Percentiles rank a stretch among this genome's conserved stretches.
Conservation (phyloP, 2,888 invertebrate genomes). For the Smittia sp. region DNA sequence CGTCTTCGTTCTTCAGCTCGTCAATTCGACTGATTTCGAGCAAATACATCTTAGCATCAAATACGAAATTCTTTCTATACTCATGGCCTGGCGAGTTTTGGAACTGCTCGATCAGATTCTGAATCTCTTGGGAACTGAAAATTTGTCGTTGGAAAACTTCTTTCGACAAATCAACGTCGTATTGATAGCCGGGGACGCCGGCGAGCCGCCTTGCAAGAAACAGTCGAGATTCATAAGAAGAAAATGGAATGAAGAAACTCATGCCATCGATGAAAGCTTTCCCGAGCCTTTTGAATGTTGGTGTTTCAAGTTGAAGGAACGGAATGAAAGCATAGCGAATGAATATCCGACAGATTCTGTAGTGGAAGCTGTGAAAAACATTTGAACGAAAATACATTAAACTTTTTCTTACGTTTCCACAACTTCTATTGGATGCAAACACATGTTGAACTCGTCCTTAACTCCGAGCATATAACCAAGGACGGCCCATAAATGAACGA, state of each 20-base stretch:
- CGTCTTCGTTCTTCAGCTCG: neutral
- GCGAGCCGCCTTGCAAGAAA: constrained; percentile 42
- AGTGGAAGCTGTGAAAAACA: neutral
- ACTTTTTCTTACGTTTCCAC: neutral
- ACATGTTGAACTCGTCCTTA: constrained; percentile 56
- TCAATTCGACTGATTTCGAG: constrained; percentile 3
- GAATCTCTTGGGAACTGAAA: constrained; percentile 42
- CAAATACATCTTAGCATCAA: constrained; percentile 24
- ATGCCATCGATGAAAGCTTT: constrained; percentile 43
- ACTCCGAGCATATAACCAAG: constrained; percentile 74
- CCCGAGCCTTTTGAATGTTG: constrained; percentile 43
- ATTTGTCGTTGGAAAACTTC: constrained; percentile 42
- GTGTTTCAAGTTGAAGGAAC: constrained; percentile 43
- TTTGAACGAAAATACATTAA: neutral
- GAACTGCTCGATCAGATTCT: neutral
- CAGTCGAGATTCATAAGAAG: constrained; percentile 43
- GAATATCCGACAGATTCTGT: constrained; percentile 41
- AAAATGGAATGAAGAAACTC: constrained; percentile 38
- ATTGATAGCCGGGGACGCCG: constrained; percentile 44
- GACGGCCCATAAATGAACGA: constrained; percentile 75
- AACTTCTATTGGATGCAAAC: constrained; percentile 39
- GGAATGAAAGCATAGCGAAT: constrained; percentile 44
- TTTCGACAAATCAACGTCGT: constrained; percentile 37
- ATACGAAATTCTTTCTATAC: neutral
- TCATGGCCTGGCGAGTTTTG: neutral